Evolutionary conservation across 2,888 invertebrate genomes (phyloP).

Genomic region (Escarpia spicata): DNA sequence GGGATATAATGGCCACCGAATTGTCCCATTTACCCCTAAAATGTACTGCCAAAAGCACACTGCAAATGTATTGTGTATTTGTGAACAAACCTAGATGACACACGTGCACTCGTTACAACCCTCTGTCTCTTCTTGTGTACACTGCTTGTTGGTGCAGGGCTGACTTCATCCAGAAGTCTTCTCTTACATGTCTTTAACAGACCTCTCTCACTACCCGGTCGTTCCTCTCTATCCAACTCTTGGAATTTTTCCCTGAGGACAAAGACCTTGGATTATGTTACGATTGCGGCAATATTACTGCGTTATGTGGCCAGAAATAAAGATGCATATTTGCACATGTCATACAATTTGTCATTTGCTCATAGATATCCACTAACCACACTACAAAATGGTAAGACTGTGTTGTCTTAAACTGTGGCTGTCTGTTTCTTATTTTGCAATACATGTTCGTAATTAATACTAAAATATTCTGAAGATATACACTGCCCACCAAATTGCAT

Average conservation of each 20-base stretch:
- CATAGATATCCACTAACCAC: too few species aligned
- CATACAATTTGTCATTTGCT: too few species aligned
- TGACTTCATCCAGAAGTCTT: neutral
- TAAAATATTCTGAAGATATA: too few species aligned
- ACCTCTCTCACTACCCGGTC: neutral
- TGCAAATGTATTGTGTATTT: neutral
- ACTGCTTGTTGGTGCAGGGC: neutral
- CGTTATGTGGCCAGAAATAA: too few species aligned
- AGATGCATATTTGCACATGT: too few species aligned
- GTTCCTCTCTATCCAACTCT: neutral
- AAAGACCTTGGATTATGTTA: neutral
- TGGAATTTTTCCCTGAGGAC: neutral
- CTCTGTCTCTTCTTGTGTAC: neutral
- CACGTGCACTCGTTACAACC: neutral
- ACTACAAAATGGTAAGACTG: too few species aligned
- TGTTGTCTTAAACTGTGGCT: too few species aligned
- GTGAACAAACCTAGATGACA: neutral
- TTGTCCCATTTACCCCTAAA: neutral
- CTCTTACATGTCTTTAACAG: neutral
- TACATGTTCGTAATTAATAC: too few species aligned
- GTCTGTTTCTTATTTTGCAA: too few species aligned
- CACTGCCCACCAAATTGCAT: too few species aligned
- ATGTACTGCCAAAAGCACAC: neutral
- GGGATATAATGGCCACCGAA: too few species aligned
- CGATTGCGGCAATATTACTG: neutral